phyloP scores from a whole-genome alignment of 1,140 invertebrate species.

The Drosophila mojavensis region DNA sequence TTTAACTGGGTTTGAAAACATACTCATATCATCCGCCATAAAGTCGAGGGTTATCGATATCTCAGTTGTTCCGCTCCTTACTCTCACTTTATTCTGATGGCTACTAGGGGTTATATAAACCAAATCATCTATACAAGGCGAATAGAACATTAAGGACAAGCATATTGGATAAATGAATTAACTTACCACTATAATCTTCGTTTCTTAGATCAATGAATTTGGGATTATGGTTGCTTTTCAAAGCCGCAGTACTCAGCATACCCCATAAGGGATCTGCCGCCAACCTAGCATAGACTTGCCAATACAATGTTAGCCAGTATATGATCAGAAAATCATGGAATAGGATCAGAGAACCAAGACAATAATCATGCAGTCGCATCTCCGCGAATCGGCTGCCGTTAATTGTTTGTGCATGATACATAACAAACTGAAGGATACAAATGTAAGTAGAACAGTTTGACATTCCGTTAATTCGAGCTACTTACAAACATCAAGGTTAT shows the following conservation, averaged over 20 bases:
- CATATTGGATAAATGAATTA: background rate
- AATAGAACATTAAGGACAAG: background rate
- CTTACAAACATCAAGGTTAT: constrained; percentile 40
- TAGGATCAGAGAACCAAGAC: constrained; percentile 55
- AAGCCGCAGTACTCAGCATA: too few species aligned
- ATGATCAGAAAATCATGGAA: constrained; percentile 61
- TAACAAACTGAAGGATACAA: constrained; percentile 38
- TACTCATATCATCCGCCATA: background rate
- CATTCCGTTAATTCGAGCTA: background rate
- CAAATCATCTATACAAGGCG: background rate
- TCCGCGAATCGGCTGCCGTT: constrained; percentile 54
- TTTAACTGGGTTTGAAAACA: too few species aligned
- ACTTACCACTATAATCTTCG: background rate
- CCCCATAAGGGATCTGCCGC: background rate
- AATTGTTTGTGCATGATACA: constrained; percentile 66
- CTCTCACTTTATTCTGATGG: background rate
- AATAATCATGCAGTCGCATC: constrained; percentile 54
- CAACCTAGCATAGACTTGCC: constrained; percentile 26
- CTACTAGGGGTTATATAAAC: background rate
- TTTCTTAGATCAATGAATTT: too few species aligned
- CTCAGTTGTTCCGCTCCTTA: background rate
- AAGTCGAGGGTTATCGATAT: constrained; percentile 1
- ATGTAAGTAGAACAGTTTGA: background rate
- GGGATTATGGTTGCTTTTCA: too few species aligned
- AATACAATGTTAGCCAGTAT: constrained; percentile 54